Base-by-base conservation (phyloP, 1,140 invertebrate species). In the Pseudobourletiella spinata region DNA sequence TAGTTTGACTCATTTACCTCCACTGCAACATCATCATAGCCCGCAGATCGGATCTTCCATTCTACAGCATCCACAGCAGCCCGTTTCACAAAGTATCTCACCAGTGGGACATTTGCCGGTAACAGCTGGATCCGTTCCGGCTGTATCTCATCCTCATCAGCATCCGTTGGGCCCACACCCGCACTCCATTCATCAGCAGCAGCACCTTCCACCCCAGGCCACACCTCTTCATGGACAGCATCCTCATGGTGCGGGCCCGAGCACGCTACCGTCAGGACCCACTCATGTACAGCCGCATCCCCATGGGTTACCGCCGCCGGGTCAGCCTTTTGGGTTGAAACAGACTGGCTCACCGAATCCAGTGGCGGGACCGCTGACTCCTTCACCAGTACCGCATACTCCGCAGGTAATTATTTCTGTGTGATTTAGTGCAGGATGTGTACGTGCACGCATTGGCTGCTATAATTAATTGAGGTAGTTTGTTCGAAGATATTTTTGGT, bases 331-430 rank as follows among this genome's bases (percentile, higher is more conserved):
- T 30, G 52, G 43, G 28, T 56, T 68, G 18, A 64, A 66, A 30
- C 59, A 62, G 61, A 51, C 65, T 20, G 52, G 55, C 46, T 64
- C 61, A 20, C 61, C 68, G 14, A 56, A 51, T 8, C 63, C 63
- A 4, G 54, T 57, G 52, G 26, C 57, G 1, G 54, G 24, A 29
- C 55, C 58, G 2, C 29, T 64, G 20, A 55, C 59, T 25, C 66
- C 66, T 48, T 54, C 57, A 24, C 64, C 70, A 25, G 67, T 78
- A 24, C 70, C 73, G 26, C 71, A 79, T 48, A 76, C 79, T 48
- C 74, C 75, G 15, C 79, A 80, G 70, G 80, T 80, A 72, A 52
- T 15, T 29, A 43, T 54, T 60, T 43, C 22, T 8, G 14, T 25
- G 8, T 51, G 16, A 22, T 18, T n/a, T 22, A 14, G 11, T 48